Conservation (phyloP, 2,797 vertebrate species). For the Peromyscus aztecus region DNA sequence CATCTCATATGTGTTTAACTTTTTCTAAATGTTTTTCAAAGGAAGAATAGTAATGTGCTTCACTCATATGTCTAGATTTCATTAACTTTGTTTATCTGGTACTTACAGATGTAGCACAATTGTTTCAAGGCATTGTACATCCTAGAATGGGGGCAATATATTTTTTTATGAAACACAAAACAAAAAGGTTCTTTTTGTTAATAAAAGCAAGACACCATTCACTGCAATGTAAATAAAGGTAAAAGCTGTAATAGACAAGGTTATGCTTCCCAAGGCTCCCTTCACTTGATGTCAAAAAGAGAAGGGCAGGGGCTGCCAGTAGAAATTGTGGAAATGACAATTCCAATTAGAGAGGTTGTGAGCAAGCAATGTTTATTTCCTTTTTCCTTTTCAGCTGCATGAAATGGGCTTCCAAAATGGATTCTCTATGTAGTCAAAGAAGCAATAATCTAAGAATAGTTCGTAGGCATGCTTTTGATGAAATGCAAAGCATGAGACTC, state of each 20-base stretch:
- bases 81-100: conserved; percentile 28
- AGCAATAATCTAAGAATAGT: not conserved
- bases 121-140: not conserved
- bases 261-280: not conserved
- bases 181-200: not conserved
- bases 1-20: not conserved
- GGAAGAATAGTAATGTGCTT: not conserved
- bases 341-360: not conserved
- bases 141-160: not conserved
- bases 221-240: not conserved
- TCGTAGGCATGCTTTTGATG: not conserved
- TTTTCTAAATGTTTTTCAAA: not conserved
- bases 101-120: not conserved
- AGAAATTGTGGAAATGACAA: not conserved
- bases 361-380: not conserved
- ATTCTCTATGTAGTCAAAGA: not conserved
- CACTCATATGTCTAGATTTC: not conserved
- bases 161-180: conserved; percentile 13
- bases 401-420: not conserved
- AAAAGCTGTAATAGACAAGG: not conserved
- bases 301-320: not conserved
- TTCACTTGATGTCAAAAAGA: not conserved
- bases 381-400: not conserved
- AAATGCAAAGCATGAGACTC: too few species aligned
- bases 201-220: not conserved